Evolutionary conservation across 2,888 invertebrate genomes (phyloP), one percentile per base, ranked within the genome.

Genomic region (Quadroppia sp.): DNA sequence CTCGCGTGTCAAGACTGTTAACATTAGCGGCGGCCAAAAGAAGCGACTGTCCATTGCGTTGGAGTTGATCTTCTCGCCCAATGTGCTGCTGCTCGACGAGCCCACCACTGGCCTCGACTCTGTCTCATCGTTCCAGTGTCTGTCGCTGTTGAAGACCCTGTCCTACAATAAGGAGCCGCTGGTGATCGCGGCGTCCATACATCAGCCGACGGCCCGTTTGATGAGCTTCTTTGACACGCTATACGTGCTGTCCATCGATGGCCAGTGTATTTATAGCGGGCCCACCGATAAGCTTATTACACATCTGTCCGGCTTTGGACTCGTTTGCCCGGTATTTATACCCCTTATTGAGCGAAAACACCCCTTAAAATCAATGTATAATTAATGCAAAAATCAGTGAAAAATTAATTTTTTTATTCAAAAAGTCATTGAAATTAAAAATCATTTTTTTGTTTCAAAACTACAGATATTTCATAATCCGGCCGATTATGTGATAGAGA

Each of bases 1-100:
- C 17, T 3, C 45, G 2, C 45, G 15, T 11, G 17, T 45, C 45
- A 9, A 17, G 2, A 15, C 45, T 3, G 17, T 3, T 17, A 45
- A 17, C 17, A 45, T 45, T 59, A 94, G 94, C 17, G 94, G 94
- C 7, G 95, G 95, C 0, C 92, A 96, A 83, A 88, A 88, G 80
- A 95, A 95, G 82, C 86, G 95, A 79, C 86, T 96, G 71, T 89
- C 94, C 1, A 92, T 95, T 77, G 94, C 94, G 9, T 84, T 94
- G 77, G 95, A 96, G 84, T 85, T 95, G 79, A 82, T 83, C 73
- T 83, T 83, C 78, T 83, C 83, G 76, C 83, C 83, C 23, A 83
- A 83, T 7, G 80, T 83, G 75, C 83, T 83, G 82, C 15, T 74
- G 9, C 32, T 74, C 0, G 74, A 74, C 28, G 74, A 76, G 36